Percentiles rank a stretch among this genome's conserved stretches.
phyloP scores from a whole-genome alignment of 1,140 invertebrate genomes.

The Phymorhynchus buccinoides region DNA sequence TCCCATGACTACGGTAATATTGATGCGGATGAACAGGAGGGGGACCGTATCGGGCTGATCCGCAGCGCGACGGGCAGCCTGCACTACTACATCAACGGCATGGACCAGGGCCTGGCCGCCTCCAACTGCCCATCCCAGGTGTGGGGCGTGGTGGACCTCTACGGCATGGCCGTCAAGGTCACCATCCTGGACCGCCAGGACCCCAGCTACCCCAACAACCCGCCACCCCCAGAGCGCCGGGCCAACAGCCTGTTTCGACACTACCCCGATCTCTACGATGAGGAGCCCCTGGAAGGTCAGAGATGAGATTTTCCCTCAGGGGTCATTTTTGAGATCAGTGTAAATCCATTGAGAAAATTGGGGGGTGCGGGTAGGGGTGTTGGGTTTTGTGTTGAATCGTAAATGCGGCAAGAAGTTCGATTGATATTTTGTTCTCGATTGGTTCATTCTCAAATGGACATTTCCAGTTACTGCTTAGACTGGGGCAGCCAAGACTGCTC shows the following conservation, averaged over 20 bases:
- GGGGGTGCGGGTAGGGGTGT: too few relatives aligned
- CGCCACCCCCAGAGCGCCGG: conserved; percentile 42
- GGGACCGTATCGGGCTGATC: conserved; percentile 71
- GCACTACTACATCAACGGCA: conserved; percentile 72
- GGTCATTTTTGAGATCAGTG: too few relatives aligned
- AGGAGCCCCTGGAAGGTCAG: conserved; percentile 46
- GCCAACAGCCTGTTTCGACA: conserved; percentile 60
- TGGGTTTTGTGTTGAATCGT: too few relatives aligned
- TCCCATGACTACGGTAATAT: too few relatives aligned
- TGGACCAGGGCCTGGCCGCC: conserved; percentile 72
- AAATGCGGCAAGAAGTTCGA: too few relatives aligned
- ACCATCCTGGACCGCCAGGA: conserved; percentile 66
- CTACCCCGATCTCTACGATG: conserved; percentile 61
- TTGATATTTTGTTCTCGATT: too few relatives aligned
- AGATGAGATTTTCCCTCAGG: too few relatives aligned
- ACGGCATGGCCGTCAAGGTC: conserved; percentile 89
- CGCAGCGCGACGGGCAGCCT: conserved; percentile 66
- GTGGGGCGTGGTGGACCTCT: conserved; percentile 74
- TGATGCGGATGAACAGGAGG: conserved; percentile 65
- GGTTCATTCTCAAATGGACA: too few relatives aligned
- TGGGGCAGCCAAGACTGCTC: too few relatives aligned
- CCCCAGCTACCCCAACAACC: conserved; percentile 56
- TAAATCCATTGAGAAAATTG: too few relatives aligned
- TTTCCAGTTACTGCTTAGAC: too few relatives aligned
- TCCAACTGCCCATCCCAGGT: conserved; percentile 63